Base-by-base conservation (phyloP, 2,797 vertebrate species). In the Notolepis coatsorum region DNA sequence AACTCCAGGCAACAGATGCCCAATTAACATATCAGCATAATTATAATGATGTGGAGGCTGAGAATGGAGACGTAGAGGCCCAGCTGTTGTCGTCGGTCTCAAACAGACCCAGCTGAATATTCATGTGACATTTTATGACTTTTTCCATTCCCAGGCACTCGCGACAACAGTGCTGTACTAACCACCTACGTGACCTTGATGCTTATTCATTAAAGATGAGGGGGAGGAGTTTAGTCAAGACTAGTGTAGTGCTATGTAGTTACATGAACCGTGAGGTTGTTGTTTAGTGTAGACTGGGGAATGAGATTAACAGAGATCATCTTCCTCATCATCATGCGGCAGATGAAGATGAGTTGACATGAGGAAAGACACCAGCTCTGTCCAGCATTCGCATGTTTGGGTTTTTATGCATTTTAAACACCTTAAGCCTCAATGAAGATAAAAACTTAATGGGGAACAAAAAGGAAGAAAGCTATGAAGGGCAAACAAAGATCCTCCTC, bases 21-120 rank as follows among this genome's bases (percentile, higher is more conserved):
- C 61, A 81, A 88, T 92, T 89, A 88, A 59, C 89, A 91, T 89
- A 86, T 88, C 79, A 63, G 72, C 72, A 77, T 90, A 88, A 90
- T 91, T 82, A 86, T 81, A 70, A 79, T 54, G 79, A 84, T 84
- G 86, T 75, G 75, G 65, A 77, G 81, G 71, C 89, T 84, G 77
- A 71, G 35, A 77, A 90, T 84, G 82, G 80, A 87, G 82, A 89
- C 81, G 81, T 83, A 67, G 81, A 68, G 77, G 54, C 79, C 59
- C 85, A 88, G 84, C 81, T 89, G 89, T 50, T 81, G 77, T 72
- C 84, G 85, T 88, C 85, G 65, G 28, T 84, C 82, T 72, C 61
- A 54, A 61, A 54, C 67, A 33, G 64, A 60, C 35, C 25, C 2
- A 12, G 46, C 58, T 88, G 76, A 88, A 90, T 88, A 89, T 89